These are phyloP conservation scores for Calidris pugnax DNA, from an alignment of 2,113 vertebrate genomes.

Conservation along the genomic window DNA sequence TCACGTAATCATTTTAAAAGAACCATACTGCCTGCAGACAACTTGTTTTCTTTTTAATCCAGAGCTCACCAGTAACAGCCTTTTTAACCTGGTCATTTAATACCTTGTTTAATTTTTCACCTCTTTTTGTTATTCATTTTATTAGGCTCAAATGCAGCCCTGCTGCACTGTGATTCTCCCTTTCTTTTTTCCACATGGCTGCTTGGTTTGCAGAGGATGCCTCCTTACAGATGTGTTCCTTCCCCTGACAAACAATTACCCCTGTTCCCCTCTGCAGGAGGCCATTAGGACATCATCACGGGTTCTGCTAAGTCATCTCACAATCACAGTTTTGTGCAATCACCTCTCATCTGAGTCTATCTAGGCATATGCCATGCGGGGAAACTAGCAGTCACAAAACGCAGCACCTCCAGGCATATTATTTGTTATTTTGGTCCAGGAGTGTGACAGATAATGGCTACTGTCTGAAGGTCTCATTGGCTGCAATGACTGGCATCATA, in stretches of 20 bases:
- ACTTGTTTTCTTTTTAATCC: conserved; percentile 9
- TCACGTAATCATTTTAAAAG: not conserved
- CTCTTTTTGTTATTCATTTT: not conserved
- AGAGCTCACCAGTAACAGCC: not conserved
- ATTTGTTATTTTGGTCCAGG: conserved; percentile 78
- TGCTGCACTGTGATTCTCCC: conserved; percentile 4
- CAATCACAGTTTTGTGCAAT: conserved; percentile 79
- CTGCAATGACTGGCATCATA: conserved; percentile 46
- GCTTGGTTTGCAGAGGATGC: conserved; percentile 72
- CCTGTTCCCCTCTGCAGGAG: conserved; percentile 73
- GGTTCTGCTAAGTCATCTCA: conserved; percentile 82
- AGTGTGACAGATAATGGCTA: conserved; percentile 72
- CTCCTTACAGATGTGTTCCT: conserved; percentile 74
- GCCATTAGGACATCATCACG: conserved; percentile 79
- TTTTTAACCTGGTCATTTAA: not conserved
- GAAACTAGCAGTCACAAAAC: conserved; percentile 71
- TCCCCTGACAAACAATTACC: conserved; percentile 80
- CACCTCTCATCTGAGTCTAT: conserved; percentile 73
- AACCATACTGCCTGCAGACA: not conserved
- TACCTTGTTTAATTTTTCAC: not conserved
- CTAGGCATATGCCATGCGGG: conserved; percentile 68
- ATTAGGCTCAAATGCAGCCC: not conserved
- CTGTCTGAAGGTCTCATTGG: conserved; percentile 60
- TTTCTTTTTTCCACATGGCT: conserved; percentile 72
- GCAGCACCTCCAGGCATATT: conserved; percentile 72